phyloP scores from a whole-genome alignment of 2,888 invertebrate genomes.

The Tenthredo distinguenda region DNA sequence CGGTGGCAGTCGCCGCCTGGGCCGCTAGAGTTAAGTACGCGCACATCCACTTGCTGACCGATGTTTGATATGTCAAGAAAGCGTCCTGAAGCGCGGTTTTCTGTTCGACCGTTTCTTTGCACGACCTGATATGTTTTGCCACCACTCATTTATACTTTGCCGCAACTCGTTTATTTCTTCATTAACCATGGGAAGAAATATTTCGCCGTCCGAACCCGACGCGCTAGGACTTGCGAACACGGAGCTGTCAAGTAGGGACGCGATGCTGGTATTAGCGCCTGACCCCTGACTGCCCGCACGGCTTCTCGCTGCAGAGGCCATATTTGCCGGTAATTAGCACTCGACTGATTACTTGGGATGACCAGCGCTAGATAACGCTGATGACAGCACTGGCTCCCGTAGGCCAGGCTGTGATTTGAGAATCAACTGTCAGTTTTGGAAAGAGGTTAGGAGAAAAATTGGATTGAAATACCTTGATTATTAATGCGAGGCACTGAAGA shows the following conservation, averaged over 20 bases:
- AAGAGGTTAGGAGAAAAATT: too few species aligned
- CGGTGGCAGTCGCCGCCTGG: not conserved
- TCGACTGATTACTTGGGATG: too few species aligned
- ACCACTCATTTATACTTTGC: not conserved
- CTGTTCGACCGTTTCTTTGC: not conserved
- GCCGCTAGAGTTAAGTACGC: not conserved
- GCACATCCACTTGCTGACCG: not conserved
- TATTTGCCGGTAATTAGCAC: too few species aligned
- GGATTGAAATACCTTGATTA: too few species aligned
- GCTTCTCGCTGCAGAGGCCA: too few species aligned
- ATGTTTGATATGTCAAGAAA: not conserved
- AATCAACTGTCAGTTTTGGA: too few species aligned
- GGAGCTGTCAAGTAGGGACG: not conserved
- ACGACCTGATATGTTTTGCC: not conserved
- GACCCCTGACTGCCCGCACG: too few species aligned
- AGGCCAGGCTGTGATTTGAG: too few species aligned
- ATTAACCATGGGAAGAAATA: not conserved
- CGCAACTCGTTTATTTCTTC: not conserved
- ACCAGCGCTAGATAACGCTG: too few species aligned
- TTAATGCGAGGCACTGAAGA: too few species aligned
- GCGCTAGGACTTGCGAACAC: not conserved
- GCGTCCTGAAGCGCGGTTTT: not conserved
- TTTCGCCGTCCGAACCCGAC: not conserved
- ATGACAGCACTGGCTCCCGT: too few species aligned
- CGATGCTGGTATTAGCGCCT: too few species aligned